Conservation (phyloP, 30 jellyfish, hydroid and myxozoan species). For the Aurelia sp. region DNA sequence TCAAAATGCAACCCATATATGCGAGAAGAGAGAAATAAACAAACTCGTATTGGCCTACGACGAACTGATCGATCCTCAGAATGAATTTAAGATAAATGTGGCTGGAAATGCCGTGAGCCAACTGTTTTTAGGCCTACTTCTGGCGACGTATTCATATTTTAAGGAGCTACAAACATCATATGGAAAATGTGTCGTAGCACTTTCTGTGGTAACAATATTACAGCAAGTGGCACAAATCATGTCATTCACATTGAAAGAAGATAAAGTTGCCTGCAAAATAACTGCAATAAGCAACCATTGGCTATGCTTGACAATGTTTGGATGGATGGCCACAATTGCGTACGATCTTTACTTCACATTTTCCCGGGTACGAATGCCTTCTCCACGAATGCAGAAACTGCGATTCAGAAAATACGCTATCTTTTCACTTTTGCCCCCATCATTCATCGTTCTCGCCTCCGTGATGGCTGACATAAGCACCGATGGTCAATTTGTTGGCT, state of each 20-base stretch:
- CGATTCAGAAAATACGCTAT: slow-evolving; percentile 14
- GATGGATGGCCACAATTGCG: slow-evolving; percentile 65
- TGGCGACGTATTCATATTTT: slow-evolving; percentile 34
- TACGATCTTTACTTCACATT: slow-evolving; percentile 46
- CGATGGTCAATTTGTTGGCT: slow-evolving; percentile 16
- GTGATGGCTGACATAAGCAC: slow-evolving; percentile 14
- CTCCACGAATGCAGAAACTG: slow-evolving; percentile 23
- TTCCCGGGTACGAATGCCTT: slow-evolving; percentile 29
- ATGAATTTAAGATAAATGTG: background rate
- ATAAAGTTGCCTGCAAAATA: slow-evolving; percentile 15
- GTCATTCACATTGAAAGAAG: background rate
- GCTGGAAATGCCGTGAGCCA: slow-evolving; percentile 36
- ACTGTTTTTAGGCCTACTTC: slow-evolving; percentile 15
- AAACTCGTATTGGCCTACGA: background rate
- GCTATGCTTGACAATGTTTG: slow-evolving; percentile 35
- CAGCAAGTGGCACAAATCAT: slow-evolving; percentile 5
- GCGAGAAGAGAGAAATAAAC: background rate
- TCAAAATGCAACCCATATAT: slow-evolving; percentile 6
- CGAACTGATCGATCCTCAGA: background rate
- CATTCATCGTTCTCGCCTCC: slow-evolving; percentile 19
- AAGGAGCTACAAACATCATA: slow-evolving; percentile 63
- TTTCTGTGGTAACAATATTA: slow-evolving; percentile 26
- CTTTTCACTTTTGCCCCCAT: slow-evolving; percentile 19
- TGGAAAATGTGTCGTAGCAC: slow-evolving; percentile 44
- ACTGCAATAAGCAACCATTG: slow-evolving; percentile 41